These are phyloP conservation scores for Cotesia congregata DNA, from an alignment of 2,888 invertebrate species.

Conservation along the genomic window DNA sequence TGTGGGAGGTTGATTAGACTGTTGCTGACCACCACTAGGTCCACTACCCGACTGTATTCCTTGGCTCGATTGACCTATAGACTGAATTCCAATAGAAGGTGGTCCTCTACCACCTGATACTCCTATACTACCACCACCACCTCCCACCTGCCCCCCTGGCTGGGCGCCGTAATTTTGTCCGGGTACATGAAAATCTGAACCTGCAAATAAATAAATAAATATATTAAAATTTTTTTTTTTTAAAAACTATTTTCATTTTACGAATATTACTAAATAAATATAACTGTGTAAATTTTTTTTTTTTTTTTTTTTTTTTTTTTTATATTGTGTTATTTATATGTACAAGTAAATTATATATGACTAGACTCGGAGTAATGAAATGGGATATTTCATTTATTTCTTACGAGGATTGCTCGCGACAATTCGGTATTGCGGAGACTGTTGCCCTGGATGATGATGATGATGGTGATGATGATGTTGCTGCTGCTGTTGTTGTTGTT, in stretches of 20 bases:
- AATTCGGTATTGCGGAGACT: conserved; percentile 63
- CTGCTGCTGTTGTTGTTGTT: conserved; percentile 56
- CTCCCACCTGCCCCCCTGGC: conserved; percentile 68
- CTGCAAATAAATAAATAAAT: conserved; percentile 48
- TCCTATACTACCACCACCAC: conserved; percentile 65
- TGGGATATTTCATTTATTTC: conserved; percentile 10
- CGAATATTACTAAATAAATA: not conserved
- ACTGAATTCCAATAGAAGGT: conserved; percentile 62
- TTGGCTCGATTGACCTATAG: conserved; percentile 62
- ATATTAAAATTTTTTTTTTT: not conserved
- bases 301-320: not conserved
- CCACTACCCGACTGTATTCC: conserved; percentile 64
- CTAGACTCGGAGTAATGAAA: not conserved
- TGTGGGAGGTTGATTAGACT: conserved; percentile 57
- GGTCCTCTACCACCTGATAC: conserved; percentile 66
- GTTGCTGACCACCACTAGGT: conserved; percentile 55
- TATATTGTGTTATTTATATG: not conserved
- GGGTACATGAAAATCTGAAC: conserved; percentile 68
- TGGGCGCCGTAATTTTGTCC: conserved; percentile 68
- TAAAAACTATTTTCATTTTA: not conserved
- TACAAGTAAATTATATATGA: not conserved
- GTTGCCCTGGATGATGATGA: conserved; percentile 41
- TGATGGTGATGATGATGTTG: conserved; percentile 40
- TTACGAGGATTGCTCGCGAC: conserved; percentile 63
- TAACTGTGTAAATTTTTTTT: not conserved